Conservation (phyloP, 2,797 vertebrate genomes). For the Sebastes oblongus region DNA sequence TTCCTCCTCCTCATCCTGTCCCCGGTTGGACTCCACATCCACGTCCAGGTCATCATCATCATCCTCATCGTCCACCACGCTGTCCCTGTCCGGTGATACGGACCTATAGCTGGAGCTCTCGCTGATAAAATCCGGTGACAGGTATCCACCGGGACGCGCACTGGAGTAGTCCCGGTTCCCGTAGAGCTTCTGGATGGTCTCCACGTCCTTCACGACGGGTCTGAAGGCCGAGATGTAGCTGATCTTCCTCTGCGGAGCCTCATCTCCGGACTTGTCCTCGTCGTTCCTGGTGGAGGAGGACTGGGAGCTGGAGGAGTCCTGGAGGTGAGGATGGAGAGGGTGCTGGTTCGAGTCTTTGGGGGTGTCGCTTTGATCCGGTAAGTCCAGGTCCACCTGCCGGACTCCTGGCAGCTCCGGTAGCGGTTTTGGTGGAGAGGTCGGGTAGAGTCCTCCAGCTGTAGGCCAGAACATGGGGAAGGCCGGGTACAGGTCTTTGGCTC, state of each 20-base stretch:
- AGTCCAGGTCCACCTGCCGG: constrained; percentile 75
- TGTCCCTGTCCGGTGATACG: constrained; percentile 89
- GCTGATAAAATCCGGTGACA: constrained; percentile 94
- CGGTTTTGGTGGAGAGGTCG: constrained; percentile 86
- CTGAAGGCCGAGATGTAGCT: constrained; percentile 95
- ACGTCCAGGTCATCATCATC: constrained; percentile 86
- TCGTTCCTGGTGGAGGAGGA: constrained; percentile 77
- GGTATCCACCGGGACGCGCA: constrained; percentile 85
- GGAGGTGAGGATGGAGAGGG: constrained; percentile 31
- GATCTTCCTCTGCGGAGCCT: constrained; percentile 83
- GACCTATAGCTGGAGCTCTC: constrained; percentile 94
- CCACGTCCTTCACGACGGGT: constrained; percentile 93
- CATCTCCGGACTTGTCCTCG: constrained; percentile 84
- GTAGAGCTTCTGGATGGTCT: constrained; percentile 97
- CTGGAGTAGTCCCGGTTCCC: constrained; percentile 88
- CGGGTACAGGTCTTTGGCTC: constrained; percentile 88
- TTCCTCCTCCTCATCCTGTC: constrained; percentile 90
- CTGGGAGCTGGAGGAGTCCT: constrained; percentile 79
- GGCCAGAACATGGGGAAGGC: constrained; percentile 96
- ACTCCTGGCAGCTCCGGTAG: constrained; percentile 76
- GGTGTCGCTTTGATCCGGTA: constrained; percentile 82
- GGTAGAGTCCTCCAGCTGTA: constrained; percentile 88
- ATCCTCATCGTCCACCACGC: constrained; percentile 71
- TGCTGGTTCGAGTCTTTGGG: constrained; percentile 77
- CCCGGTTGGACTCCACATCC: constrained; percentile 91